Percentiles rank a stretch among this genome's conserved stretches.
These are phyloP conservation scores for Papilio polyxenes DNA, from an alignment of 1,140 invertebrate species.

Conservation along the genomic window DNA sequence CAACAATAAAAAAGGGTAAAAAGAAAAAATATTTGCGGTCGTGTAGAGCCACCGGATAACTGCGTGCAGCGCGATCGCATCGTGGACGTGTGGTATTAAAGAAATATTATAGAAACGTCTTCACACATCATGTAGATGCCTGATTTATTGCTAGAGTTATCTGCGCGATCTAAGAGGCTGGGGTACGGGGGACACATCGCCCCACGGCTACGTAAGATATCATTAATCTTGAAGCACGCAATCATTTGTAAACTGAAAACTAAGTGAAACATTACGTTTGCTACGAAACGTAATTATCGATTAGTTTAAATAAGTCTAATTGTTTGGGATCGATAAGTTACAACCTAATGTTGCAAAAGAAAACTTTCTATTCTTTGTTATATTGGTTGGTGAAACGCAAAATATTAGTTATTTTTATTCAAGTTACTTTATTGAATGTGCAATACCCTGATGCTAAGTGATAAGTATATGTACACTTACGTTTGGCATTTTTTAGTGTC, in stretches of 20 bases:
- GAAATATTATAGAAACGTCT: constrained; percentile 47
- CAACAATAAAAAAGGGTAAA: constrained; percentile 3
- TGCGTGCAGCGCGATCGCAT: constrained; percentile 17
- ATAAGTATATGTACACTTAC: not conserved
- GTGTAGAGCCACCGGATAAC: constrained; percentile 23
- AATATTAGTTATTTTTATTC: too few species aligned
- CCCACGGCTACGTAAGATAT: constrained; percentile 57
- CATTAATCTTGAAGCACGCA: constrained; percentile 63
- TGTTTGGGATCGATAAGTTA: not conserved
- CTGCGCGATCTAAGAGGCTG: constrained; percentile 54
- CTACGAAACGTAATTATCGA: constrained; percentile 1
- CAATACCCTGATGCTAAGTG: not conserved
- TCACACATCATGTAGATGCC: constrained; percentile 50
- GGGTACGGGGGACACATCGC: constrained; percentile 51
- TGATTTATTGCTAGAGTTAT: constrained; percentile 64
- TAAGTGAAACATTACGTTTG: constrained; percentile 47
- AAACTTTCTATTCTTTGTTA: not conserved
- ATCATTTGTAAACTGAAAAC: constrained; percentile 71
- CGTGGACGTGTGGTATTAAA: constrained; percentile 45
- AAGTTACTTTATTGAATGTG: not conserved
- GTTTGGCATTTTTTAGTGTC: not conserved
- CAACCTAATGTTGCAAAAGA: not conserved
- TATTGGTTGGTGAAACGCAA: too few species aligned
- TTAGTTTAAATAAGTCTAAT: not conserved
- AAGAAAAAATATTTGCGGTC: constrained; percentile 25